phyloP scores from a whole-genome alignment of 2,113 vertebrate genomes.

The Gyps fulvus region DNA sequence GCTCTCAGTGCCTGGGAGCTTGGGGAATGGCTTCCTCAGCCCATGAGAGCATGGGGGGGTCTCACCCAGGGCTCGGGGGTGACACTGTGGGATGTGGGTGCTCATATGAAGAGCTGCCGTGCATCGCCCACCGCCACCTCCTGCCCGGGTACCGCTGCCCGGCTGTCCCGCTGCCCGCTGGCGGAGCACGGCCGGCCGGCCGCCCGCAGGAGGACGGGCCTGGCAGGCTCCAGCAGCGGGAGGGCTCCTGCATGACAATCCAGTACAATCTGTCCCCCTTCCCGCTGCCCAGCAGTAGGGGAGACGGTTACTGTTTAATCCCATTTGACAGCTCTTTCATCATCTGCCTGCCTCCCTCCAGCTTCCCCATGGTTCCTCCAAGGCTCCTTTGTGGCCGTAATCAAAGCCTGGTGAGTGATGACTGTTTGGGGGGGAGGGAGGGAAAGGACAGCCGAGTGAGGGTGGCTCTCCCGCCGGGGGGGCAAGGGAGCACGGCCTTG shows the following conservation, averaged over 20 bases:
- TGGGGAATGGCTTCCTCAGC: background rate
- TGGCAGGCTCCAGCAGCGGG: constrained; percentile 3
- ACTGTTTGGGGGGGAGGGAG: background rate
- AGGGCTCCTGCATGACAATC: constrained; percentile 36
- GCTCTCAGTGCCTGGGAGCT: background rate
- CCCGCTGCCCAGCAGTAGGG: constrained; percentile 47
- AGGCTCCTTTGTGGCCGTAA: constrained; percentile 67
- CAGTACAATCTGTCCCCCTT: constrained; percentile 39
- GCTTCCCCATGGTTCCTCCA: constrained; percentile 53
- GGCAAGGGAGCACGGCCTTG: background rate
- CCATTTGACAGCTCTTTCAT: constrained; percentile 73
- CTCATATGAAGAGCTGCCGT: accelerated
- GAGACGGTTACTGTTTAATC: constrained; percentile 69
- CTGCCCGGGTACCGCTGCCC: accelerated
- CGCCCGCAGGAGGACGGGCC: background rate
- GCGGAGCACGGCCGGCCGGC: accelerated
- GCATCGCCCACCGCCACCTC: accelerated
- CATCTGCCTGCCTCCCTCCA: constrained; percentile 60
- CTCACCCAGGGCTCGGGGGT: background rate
- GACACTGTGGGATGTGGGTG: background rate
- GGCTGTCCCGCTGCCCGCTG: background rate
- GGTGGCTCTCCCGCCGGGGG: background rate
- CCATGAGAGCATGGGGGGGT: accelerated
- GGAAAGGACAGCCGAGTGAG: background rate
- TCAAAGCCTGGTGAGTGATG: constrained; percentile 74